A percentile compares a stretch with the other conserved stretches of the same genome.
phyloP scores from a whole-genome alignment of 2,797 vertebrate species.

The Enteromius thamalakanensis region DNA sequence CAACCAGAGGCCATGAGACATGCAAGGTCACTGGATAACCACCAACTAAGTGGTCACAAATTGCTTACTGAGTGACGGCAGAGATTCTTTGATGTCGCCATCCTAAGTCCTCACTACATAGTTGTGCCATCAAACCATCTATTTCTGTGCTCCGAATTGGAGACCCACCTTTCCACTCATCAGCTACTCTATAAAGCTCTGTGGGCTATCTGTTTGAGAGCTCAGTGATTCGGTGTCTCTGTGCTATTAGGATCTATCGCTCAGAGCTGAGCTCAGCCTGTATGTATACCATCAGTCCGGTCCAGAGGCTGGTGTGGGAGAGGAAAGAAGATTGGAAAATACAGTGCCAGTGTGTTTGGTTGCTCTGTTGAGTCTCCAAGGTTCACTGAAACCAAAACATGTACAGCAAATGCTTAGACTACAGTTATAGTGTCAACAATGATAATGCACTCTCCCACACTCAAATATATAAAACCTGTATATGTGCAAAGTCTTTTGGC shows the following conservation, averaged over 20 bases:
- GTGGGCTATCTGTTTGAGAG: not conserved
- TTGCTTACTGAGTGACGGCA: conserved; percentile 34
- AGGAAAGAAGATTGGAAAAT: conserved; percentile 10
- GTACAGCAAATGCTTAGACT: conserved; percentile 32
- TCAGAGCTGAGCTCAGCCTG: conserved; percentile 16
- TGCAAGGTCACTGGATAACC: conserved; percentile 48
- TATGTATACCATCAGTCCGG: not conserved
- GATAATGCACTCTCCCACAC: conserved; percentile 51
- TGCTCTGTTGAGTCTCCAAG: conserved; percentile 38
- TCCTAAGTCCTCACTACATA: conserved; percentile 31
- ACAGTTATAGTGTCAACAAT: conserved; percentile 30
- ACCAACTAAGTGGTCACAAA: conserved; percentile 49
- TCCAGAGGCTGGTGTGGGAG: conserved; percentile 6
- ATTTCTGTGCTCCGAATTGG: conserved; percentile 21
- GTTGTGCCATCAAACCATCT: conserved; percentile 36
- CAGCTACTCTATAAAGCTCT: not conserved
- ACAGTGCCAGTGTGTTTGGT: conserved; percentile 8
- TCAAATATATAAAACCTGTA: not conserved
- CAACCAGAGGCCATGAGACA: conserved; percentile 45
- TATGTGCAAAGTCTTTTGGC: not conserved
- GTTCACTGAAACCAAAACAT: conserved; percentile 47
- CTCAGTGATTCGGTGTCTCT: not conserved
- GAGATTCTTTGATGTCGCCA: conserved; percentile 38
- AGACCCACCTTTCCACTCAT: conserved; percentile 32
- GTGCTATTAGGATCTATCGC: conserved; percentile 9